phyloP scores from a whole-genome alignment of 37 sponge, comb jelly and placozoan species.

The Spongilla lacustris region DNA sequence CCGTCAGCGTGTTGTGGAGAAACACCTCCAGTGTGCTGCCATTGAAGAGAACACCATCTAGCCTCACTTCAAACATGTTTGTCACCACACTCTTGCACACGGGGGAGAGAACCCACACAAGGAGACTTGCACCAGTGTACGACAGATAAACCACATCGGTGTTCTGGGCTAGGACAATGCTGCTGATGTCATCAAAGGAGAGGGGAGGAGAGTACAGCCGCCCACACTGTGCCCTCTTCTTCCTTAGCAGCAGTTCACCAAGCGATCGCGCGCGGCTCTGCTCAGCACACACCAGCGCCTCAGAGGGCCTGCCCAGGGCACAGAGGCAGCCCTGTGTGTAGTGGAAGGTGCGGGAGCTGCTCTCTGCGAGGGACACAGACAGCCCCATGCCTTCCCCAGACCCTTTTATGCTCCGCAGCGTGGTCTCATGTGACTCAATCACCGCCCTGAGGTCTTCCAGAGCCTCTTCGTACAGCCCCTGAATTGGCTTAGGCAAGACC shows the following conservation, averaged over 20 bases:
- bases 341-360: conserved; percentile 69
- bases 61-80: conserved; percentile 44
- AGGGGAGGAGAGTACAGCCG: conserved; percentile 43
- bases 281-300: conserved; percentile 70
- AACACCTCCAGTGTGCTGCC: conserved; percentile 55
- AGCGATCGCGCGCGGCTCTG: conserved; percentile 68
- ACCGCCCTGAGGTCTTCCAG: conserved; percentile 42
- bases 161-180: conserved; percentile 9
- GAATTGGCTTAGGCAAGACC: not conserved
- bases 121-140: conserved; percentile 55
- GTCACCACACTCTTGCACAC: not conserved
- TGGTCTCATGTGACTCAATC: conserved; percentile 43
- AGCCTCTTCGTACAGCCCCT: conserved; percentile 18
- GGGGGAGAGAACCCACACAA: conserved; percentile 62
- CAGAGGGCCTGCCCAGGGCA: conserved; percentile 34
- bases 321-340: conserved; percentile 59
- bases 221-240: conserved; percentile 17
- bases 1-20: conserved; percentile 34
- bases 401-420: conserved; percentile 62
- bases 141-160: conserved; percentile 51
- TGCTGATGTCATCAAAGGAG: conserved; percentile 27
- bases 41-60: conserved; percentile 61
- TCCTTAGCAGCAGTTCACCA: conserved; percentile 69
- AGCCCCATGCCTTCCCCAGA: conserved; percentile 56
- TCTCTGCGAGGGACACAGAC: conserved; percentile 73